These are phyloP conservation scores for Pterocles orientalis DNA, from an alignment of 2,113 vertebrate species.

Conservation along the genomic window DNA sequence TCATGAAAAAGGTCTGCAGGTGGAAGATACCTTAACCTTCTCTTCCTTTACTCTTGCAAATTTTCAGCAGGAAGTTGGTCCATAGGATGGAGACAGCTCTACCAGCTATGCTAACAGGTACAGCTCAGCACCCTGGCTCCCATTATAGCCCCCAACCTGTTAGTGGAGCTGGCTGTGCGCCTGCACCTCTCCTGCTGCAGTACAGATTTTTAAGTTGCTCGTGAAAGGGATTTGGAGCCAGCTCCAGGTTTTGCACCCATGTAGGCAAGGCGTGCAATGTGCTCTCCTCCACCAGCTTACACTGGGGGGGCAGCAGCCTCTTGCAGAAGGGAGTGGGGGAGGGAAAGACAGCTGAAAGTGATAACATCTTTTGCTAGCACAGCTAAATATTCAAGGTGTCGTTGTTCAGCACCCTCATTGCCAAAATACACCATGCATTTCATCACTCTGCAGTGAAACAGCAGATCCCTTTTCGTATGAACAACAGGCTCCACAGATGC, in stretches of 20 bases:
- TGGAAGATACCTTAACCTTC: background rate
- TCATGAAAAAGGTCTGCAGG: background rate
- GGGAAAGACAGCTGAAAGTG: background rate
- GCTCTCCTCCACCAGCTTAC: background rate
- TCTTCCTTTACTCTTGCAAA: background rate
- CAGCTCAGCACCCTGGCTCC: background rate
- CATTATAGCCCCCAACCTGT: accelerated
- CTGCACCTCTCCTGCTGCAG: background rate
- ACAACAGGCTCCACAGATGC: background rate
- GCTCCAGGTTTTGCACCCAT: background rate
- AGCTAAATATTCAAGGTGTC: background rate
- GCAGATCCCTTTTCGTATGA: background rate
- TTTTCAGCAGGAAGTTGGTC: background rate
- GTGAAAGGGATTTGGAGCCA: background rate
- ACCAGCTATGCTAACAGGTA: background rate
- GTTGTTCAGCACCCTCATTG: background rate
- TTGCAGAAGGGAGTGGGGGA: background rate
- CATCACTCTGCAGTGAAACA: background rate
- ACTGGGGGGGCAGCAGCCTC: background rate
- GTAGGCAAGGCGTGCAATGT: background rate
- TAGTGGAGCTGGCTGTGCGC: accelerated
- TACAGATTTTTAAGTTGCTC: background rate
- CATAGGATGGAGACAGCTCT: background rate
- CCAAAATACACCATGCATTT: background rate
- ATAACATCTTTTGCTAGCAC: background rate